A percentile compares a stretch with the other conserved stretches of the same genome.
phyloP scores from a whole-genome alignment of 2,888 invertebrate species.

The Perdita meconis region DNA sequence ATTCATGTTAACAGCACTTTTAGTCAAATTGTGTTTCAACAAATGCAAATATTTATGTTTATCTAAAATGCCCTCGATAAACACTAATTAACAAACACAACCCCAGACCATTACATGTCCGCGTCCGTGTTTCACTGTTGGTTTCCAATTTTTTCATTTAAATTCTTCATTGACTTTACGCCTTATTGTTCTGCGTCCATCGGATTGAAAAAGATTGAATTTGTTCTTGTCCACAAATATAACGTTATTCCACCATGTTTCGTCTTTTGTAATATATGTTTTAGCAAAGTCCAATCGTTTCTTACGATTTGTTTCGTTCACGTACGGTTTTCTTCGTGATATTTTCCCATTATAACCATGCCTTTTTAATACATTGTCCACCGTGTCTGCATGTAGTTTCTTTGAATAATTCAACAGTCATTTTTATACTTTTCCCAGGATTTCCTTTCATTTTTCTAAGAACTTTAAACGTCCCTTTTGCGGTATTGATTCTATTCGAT shows the following conservation, averaged over 20 bases:
- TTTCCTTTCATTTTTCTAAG: too few relatives aligned
- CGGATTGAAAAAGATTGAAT: constrained; percentile 1
- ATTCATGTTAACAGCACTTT: constrained; percentile 6
- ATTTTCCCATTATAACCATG: neutral
- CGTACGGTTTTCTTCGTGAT: constrained; percentile 17
- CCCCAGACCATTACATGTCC: neutral
- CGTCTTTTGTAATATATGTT: constrained; percentile 8
- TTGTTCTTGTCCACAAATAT: constrained; percentile 20
- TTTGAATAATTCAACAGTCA: neutral
- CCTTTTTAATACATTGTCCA: neutral
- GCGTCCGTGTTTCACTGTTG: constrained; percentile 18
- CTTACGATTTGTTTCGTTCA: constrained; percentile 15
- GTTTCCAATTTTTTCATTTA: constrained; percentile 5
- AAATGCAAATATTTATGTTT: constrained; percentile 22
- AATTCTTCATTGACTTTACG: constrained; percentile 5
- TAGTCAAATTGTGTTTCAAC: constrained; percentile 14
- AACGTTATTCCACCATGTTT: neutral
- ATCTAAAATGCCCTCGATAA: neutral
- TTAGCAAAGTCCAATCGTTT: constrained; percentile 16
- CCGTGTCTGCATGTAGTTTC: neutral
- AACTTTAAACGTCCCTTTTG: constrained; percentile 1
- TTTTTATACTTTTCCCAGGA: too few relatives aligned
- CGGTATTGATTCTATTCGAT: constrained; percentile 5
- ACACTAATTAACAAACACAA: constrained; percentile 1
- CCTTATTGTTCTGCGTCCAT: constrained; percentile 12